Percentiles rank a stretch among this genome's conserved stretches.
Evolutionary conservation across 2,888 invertebrate species (phyloP).

Genomic region (Phortica magna): DNA sequence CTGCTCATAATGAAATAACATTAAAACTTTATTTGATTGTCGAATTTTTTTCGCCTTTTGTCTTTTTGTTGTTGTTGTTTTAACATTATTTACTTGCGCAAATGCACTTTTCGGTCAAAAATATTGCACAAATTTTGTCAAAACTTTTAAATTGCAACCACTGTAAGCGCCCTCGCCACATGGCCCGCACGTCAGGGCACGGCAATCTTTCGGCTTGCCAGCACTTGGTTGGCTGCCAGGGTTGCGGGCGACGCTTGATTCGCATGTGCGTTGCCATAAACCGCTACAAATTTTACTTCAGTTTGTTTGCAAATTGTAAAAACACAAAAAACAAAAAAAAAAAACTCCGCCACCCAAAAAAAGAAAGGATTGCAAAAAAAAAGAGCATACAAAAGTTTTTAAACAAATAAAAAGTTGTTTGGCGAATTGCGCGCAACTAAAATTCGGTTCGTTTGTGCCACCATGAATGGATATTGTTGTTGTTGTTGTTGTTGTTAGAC

Average conservation of each 20-base stretch:
- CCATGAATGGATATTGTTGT: not conserved
- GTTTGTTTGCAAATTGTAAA: not conserved
- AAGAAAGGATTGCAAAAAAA: constrained; percentile 2
- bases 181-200: too few species aligned
- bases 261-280: constrained; percentile 1
- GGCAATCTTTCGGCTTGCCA: too few species aligned
- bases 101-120: constrained; percentile 17
- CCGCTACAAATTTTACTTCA: constrained; percentile 1
- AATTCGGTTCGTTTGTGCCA: not conserved
- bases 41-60: not conserved
- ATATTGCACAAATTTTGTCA: not conserved
- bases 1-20: too few species aligned
- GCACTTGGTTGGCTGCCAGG: not conserved
- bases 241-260: not conserved
- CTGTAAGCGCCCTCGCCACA: not conserved
- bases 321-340: not conserved
- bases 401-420: constrained; percentile 33
- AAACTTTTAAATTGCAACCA: constrained; percentile 25
- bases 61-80: not conserved
- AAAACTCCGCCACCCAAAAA: not conserved
- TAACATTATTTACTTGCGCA: not conserved
- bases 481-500: not conserved
- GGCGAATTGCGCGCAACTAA: not conserved
- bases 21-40: too few species aligned
- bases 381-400: constrained; percentile 22